Conservation (phyloP, 2,113 vertebrate species). For the Carollia perspicillata region DNA sequence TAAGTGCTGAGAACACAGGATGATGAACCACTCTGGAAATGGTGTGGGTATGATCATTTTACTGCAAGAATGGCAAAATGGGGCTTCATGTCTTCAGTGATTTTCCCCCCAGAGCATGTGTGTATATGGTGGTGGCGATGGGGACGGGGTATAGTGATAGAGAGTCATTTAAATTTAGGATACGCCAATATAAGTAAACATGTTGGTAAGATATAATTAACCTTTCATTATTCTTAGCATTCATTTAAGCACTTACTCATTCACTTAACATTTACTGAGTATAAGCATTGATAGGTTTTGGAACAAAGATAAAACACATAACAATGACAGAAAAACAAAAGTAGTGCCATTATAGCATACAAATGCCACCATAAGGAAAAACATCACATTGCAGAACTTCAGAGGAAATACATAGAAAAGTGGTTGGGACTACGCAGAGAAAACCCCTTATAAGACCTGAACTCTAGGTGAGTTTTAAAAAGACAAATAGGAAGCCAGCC, state of each 20-base stretch:
- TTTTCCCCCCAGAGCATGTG: not conserved
- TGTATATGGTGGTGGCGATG: too few relatives aligned
- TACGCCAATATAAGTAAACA: not conserved
- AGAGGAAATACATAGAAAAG: not conserved
- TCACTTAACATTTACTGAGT: not conserved
- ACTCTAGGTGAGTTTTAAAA: not conserved
- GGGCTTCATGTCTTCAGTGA: not conserved
- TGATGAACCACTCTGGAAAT: not conserved
- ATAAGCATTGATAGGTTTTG: not conserved
- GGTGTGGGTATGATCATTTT: not conserved
- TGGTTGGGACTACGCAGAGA: not conserved
- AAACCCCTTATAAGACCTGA: not conserved
- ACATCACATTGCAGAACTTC: not conserved
- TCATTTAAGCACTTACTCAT: not conserved
- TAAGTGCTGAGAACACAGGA: not conserved
- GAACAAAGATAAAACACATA: not conserved
- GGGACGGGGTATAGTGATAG: too few relatives aligned
- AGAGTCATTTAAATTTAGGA: not conserved
- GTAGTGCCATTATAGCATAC: not conserved
- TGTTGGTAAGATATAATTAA: not conserved
- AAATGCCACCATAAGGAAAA: not conserved
- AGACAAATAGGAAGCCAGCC: not conserved
- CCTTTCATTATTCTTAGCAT: not conserved
- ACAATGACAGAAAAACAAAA: slow-evolving; percentile 3
- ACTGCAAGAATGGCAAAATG: not conserved